A percentile compares a stretch with the other conserved stretches of the same genome.
Evolutionary conservation across 35 echinoderm and acorn worm genomes (phyloP).

Genomic region (Stichopus chloronotus): DNA sequence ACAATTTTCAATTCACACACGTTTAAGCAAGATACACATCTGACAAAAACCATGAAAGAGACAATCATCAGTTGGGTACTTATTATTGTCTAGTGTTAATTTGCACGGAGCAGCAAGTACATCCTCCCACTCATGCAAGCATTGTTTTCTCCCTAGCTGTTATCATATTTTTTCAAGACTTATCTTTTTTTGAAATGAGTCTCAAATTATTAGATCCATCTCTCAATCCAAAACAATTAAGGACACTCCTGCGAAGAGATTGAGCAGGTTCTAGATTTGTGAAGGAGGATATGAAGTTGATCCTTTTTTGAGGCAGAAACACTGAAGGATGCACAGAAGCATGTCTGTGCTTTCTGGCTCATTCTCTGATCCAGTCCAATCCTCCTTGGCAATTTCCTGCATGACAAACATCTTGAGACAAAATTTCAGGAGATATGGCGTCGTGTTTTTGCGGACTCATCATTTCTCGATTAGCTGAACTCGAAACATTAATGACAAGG

Average conservation of each 20-base stretch:
- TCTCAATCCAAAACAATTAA: neutral
- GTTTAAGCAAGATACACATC: too few species aligned
- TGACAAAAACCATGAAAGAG: too few species aligned
- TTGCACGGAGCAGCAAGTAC: too few species aligned
- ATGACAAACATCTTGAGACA: neutral
- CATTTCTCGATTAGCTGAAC: neutral
- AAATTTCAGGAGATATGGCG: neutral
- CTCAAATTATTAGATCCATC: neutral
- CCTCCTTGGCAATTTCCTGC: neutral
- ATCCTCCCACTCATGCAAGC: too few species aligned
- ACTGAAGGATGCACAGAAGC: neutral
- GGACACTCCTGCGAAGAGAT: neutral
- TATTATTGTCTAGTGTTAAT: too few species aligned
- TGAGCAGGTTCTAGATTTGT: neutral
- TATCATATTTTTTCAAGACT: too few species aligned
- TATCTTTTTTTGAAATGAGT: neutral
- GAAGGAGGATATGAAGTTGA: neutral
- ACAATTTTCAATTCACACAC: too few species aligned
- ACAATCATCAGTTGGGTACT: too few species aligned
- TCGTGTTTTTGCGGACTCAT: neutral
- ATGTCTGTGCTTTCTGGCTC: neutral
- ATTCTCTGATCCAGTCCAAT: neutral
- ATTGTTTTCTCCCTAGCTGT: too few species aligned
- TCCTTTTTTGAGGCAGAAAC: neutral
- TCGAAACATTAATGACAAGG: neutral